Base-by-base conservation (phyloP, 2,888 invertebrate species). In the Elegia similella region DNA sequence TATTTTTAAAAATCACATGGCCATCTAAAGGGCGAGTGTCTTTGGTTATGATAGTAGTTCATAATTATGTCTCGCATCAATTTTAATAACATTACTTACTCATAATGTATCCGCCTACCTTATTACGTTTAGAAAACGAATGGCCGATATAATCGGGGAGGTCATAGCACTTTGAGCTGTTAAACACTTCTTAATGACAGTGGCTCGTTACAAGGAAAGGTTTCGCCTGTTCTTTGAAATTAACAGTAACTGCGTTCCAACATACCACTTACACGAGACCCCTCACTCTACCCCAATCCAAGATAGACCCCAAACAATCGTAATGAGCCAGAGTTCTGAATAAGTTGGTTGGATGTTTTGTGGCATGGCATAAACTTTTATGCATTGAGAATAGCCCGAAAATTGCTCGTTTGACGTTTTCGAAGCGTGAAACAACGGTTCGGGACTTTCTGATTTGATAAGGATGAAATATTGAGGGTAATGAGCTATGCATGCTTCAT, bases 171-270 rank as follows among this genome's bases (percentile, higher is more conserved):
- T 77, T 65, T 62, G 67, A 68, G 70, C 72, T 71, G 76, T 86
- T 85, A 83, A 84, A 75, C 82, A 82, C 74, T 78, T 76, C 78
- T 82, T 86, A 86, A 85, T 82, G 82, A 83, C 82, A 75, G 65
- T 58, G 69, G 77, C 84, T 86, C 86, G 86, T 86, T 86, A 82
- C 76, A 80, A 73, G 78, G 80, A 85, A 82, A 86, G 86, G 85
- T 85, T 86, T 86, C 70, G 82, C 78, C 84, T 84, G 85, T 85
- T 85, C 85, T 82, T 84, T 71, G 68, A 78, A 84, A 86, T 86
- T 86, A 86, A 85, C 84, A 83, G 86, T 83, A 76, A 81, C 80
- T 78, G 69, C 78, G 68, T 61, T 67, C 55, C 66, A 47, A 57
- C 61, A 53, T 55, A 59, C 84, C 80, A 75, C n/a, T 43, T 0